Percentiles rank a stretch among this genome's conserved stretches.
phyloP scores from a whole-genome alignment of 2,888 invertebrate genomes.

The Lasioglossum pauxillum region DNA sequence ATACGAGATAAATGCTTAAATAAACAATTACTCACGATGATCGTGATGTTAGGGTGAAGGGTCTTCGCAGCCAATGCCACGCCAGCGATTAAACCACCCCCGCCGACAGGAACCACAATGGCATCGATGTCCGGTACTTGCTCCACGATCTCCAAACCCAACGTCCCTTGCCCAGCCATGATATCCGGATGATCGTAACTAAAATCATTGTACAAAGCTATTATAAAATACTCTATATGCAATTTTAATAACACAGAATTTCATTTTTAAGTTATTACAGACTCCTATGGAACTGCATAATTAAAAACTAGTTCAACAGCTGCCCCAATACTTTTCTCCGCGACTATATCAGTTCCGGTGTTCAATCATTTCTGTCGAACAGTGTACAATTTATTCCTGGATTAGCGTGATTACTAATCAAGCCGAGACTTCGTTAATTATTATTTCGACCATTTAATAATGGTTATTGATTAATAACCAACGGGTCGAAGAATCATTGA shows the following conservation, averaged over 20 bases:
- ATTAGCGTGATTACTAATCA: neutral
- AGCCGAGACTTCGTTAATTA: neutral
- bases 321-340: neutral
- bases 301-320: neutral
- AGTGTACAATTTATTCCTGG: neutral
- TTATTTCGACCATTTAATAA: neutral
- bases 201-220: conserved; percentile 44
- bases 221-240: neutral
- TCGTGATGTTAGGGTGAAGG: conserved; percentile 91
- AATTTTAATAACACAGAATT: neutral
- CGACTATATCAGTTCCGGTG: neutral
- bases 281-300: neutral
- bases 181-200: conserved; percentile 98
- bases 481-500: neutral
- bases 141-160: conserved; percentile 96
- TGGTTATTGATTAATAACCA: neutral
- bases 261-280: too few relatives aligned
- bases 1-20: neutral
- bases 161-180: conserved; percentile 97
- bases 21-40: conserved; percentile 89
- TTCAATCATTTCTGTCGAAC: neutral
- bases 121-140: conserved; percentile 95
- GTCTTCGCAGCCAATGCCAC: conserved; percentile 95
- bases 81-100: conserved; percentile 97
- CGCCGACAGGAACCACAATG: conserved; percentile 96